Conservation (phyloP, 23 tunicate genomes). For the Aplidium turbinatum region DNA sequence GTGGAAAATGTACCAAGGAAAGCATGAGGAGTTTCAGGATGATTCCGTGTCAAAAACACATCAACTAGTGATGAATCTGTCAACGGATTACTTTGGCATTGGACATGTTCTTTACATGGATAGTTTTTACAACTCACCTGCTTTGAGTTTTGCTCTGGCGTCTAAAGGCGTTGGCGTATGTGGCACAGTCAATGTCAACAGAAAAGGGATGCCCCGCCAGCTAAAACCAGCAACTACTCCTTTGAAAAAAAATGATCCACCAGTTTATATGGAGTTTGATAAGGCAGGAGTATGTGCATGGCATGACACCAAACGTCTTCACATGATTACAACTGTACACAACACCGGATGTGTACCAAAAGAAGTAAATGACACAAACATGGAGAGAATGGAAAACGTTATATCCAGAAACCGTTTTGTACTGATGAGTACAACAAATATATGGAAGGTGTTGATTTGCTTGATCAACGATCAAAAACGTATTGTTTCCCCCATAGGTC, state of each 20-base stretch:
- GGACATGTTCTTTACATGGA: constrained; percentile 21
- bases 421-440: not conserved
- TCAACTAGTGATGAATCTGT: constrained; percentile 3
- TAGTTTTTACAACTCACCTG: constrained; percentile 1
- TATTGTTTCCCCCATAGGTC: constrained; percentile 22
- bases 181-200: constrained; percentile 35
- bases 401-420: constrained; percentile 17
- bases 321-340: not conserved
- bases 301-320: constrained; percentile 24
- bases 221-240: not conserved
- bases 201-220: constrained; percentile 25
- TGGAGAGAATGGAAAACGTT: not conserved
- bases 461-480: constrained; percentile 16
- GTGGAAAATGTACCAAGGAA: constrained; percentile 8
- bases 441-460: constrained; percentile 19
- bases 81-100: constrained; percentile 2
- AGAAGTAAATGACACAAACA: not conserved
- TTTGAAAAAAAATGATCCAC: not conserved
- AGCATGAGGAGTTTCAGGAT: constrained; percentile 18
- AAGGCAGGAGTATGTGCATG: constrained; percentile 16
- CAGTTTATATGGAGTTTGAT: constrained; percentile 9
- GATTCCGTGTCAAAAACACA: not conserved
- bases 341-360: not conserved
- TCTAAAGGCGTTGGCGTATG: constrained; percentile 4
- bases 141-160: not conserved